These are phyloP conservation scores for Neosilurus mollespiculum DNA, from an alignment of 2,797 vertebrate genomes.

Conservation along the genomic window DNA sequence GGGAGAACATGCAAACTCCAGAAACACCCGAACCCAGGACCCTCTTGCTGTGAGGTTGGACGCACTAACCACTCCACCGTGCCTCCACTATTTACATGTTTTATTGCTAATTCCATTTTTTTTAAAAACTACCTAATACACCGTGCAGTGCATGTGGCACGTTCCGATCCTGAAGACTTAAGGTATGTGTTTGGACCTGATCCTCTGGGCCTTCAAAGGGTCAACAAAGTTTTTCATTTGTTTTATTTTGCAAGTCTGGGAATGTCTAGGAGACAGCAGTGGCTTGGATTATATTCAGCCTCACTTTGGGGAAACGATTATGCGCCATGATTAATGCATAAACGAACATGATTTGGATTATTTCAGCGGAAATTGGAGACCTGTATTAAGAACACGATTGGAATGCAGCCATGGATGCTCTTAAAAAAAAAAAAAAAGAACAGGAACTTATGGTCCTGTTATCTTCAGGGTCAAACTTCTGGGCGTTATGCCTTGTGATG, in stretches of 20 bases:
- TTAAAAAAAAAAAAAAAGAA: not conserved
- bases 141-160: not conserved
- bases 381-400: conserved; percentile 6
- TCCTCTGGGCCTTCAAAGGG: not conserved
- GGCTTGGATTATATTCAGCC: not conserved
- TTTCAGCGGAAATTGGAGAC: not conserved
- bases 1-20: no score
- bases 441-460: not conserved
- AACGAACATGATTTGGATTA: not conserved
- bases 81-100: not conserved
- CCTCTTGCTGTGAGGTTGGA: no score
- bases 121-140: not conserved
- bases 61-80: no score
- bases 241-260: not conserved
- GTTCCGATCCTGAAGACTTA: not conserved
- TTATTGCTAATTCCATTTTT: not conserved
- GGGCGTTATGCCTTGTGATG: not conserved
- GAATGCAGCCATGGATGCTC: conserved; percentile 19
- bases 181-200: not conserved
- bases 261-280: not conserved
- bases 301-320: not conserved
- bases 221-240: not conserved
- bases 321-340: conserved; percentile 1
- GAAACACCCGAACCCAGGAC: no score
- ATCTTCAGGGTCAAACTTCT: not conserved